Evolutionary conservation across 2,888 invertebrate genomes (phyloP), one percentile per base, ranked within the genome.

Genomic region (Ichneumon xanthorius): DNA sequence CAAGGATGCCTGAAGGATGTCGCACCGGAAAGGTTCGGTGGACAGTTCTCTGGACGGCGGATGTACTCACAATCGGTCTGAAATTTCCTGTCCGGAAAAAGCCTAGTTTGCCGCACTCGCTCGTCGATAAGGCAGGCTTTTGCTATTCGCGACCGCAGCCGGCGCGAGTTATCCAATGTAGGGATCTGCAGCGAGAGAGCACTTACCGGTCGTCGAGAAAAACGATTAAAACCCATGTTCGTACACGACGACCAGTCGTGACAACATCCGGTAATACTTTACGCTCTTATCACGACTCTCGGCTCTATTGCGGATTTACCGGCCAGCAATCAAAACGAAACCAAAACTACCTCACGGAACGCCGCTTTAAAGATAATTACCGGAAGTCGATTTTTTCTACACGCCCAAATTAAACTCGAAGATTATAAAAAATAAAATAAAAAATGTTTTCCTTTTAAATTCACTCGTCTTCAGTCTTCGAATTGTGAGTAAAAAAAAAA

Each of bases 111-210:
- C 40, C 53, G 11, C 11, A 7, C 7, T 40, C 72, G 67, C 9
- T 53, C 55, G 79, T 87, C 85, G 87, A 72, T 86, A 87, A 84
- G 55, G 70, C 45, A 86, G 85, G 58, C 19, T 40, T 71, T 19
- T 11, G 33, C 7, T 22, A 45, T 26, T 0, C 40, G 40, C 14
- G 16, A 50, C 30, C 58, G 14, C 45, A 50, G 37, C 5, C 63
- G 68, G 50, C 26, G 14, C 37, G 40, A 14, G 19, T 78, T 85
- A 85, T 61, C 82, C 61, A 61, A 22, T 4, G 85, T 53, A 53
- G 82, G 61, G 26, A 68, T 77, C 67, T 77, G 53, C 53, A 53
- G 37, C 37, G 16, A 22, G 19, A 45, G n/a, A 1, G 33, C 30
- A 37, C 26, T 33, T 85, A 85, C 80, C 85, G 76, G 58, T 58